Percentiles rank a stretch among this genome's conserved stretches.
Evolutionary conservation across 2,113 vertebrate species (phyloP).

Genomic region (Phodopus roborovskii): DNA sequence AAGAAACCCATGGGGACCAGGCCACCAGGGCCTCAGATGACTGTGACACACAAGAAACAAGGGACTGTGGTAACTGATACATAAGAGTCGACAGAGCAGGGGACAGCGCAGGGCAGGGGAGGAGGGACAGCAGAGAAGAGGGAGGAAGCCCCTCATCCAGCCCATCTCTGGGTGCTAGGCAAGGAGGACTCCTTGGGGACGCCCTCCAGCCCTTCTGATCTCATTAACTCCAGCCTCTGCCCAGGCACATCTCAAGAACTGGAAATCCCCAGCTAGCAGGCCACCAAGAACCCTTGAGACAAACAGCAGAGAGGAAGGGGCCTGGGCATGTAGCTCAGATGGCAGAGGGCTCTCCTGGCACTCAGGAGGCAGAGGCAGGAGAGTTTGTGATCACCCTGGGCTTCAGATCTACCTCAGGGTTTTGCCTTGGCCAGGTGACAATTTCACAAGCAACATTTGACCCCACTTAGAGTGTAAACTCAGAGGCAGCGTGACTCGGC

Average conservation of each 20-base stretch:
- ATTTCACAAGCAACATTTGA: not conserved
- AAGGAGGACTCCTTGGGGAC: not conserved
- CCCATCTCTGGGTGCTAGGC: not conserved
- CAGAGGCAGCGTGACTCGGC: not conserved
- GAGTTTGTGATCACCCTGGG: not conserved
- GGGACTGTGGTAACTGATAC: not conserved
- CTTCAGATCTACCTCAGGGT: not conserved
- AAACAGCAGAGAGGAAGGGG: not conserved
- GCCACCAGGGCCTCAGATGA: not conserved
- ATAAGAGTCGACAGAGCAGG: too few species aligned
- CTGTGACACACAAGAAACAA: not conserved
- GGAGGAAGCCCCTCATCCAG: not conserved
- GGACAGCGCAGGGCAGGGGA: not conserved
- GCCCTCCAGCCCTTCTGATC: not conserved
- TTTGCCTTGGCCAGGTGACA: not conserved
- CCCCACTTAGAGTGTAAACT: not conserved
- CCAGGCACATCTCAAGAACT: not conserved
- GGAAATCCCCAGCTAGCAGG: not conserved
- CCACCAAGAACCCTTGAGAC: not conserved
- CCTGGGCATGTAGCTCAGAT: not conserved
- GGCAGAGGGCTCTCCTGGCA: too few species aligned
- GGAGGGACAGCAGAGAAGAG: not conserved
- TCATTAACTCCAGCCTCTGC: not conserved
- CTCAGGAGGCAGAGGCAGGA: too few species aligned
- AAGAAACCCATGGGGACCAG: too few species aligned